Conservation (phyloP, 2,797 vertebrate species). For the Bryconaethiops microstoma region DNA sequence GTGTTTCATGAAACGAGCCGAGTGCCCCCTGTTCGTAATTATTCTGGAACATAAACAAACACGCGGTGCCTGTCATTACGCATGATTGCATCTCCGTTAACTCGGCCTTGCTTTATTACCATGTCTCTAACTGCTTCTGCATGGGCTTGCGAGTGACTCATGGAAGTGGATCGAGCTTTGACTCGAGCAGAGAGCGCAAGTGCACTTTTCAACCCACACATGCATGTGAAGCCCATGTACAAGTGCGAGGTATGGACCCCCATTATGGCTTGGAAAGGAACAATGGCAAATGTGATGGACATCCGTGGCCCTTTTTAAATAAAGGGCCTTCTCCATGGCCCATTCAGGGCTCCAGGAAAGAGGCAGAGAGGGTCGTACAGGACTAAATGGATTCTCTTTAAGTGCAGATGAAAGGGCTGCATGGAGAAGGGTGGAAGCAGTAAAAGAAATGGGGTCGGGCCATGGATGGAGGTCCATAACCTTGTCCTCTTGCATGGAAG, state of each 20-base stretch:
- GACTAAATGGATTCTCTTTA: conserved; percentile 60
- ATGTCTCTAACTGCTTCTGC: conserved; percentile 29
- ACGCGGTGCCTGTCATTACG: conserved; percentile 28
- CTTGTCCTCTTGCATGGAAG: conserved; percentile 31
- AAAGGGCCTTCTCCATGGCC: conserved; percentile 44
- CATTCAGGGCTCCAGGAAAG: conserved; percentile 23
- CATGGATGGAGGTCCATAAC: conserved; percentile 36
- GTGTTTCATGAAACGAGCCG: conserved; percentile 7
- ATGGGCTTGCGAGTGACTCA: conserved; percentile 25
- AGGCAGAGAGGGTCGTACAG: conserved; percentile 21
- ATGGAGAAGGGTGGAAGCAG: conserved; percentile 34
- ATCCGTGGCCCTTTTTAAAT: conserved; percentile 42
- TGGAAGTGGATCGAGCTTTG: conserved; percentile 13
- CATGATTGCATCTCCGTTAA: conserved; percentile 27
- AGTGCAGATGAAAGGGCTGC: conserved; percentile 58
- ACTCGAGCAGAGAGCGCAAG: conserved; percentile 21
- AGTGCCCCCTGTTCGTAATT: conserved; percentile 31
- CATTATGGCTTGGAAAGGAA: conserved; percentile 46
- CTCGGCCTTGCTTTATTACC: conserved; percentile 40
- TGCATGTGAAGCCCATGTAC: conserved; percentile 37
- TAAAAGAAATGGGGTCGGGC: conserved; percentile 52
- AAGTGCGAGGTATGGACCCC: conserved; percentile 42
- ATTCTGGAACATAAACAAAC: conserved; percentile 45
- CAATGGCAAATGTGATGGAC: conserved; percentile 41
- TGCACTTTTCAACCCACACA: conserved; percentile 53